Evolutionary conservation across 2,888 invertebrate species (phyloP).

Genomic region (Hecatera dysodea): DNA sequence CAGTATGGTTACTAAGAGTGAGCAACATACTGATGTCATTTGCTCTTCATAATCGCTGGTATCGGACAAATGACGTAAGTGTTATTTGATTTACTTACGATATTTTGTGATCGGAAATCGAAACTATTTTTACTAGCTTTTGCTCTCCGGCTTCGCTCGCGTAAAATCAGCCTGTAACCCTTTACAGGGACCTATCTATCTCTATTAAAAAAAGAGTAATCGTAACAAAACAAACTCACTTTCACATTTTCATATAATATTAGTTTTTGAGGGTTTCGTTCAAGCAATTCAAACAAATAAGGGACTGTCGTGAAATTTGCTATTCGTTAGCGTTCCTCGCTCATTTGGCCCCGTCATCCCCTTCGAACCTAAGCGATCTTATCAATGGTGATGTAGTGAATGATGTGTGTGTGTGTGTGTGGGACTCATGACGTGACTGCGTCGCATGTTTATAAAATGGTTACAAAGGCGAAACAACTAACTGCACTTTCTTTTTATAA

Average conservation of each 20-base stretch:
- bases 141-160: no score
- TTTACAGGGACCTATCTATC: no score
- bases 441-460: slow-evolving; percentile 79
- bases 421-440: slow-evolving; percentile 79
- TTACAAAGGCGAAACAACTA: slow-evolving; percentile 76
- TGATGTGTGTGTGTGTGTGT: not conserved
- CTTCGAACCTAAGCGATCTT: not conserved
- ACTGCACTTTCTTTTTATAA: slow-evolving; percentile 65
- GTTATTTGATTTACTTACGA: not conserved
- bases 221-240: no score
- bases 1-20: slow-evolving; percentile 80
- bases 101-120: not conserved
- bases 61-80: slow-evolving; percentile 8
- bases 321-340: no score
- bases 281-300: no score
- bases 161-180: no score
- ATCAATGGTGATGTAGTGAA: not conserved
- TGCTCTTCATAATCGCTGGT: slow-evolving; percentile 64
- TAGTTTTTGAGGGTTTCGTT: no score
- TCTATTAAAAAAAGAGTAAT: no score
- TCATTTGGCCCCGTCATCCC: not conserved
- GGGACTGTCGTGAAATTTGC: no score
- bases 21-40: slow-evolving; percentile 69
- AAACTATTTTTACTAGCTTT: not conserved
- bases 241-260: no score